These are phyloP conservation scores for Telmatochromis sp. DNA, from an alignment of 2,113 vertebrate species.

Conservation along the genomic window DNA sequence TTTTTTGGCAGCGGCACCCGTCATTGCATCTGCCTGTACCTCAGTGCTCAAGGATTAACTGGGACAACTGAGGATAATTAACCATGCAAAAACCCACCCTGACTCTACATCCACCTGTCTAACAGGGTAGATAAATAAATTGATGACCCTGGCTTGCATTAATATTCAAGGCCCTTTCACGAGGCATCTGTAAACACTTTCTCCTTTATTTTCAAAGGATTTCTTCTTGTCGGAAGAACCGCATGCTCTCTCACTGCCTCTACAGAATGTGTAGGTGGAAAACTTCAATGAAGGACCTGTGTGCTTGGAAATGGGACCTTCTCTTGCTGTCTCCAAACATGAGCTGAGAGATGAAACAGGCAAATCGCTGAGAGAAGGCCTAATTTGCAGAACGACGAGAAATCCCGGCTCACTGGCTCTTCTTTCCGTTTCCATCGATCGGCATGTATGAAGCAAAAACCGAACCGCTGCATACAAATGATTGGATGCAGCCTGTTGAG, in stretches of 20 bases:
- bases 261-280: constrained; percentile 35
- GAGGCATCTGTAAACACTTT: constrained; percentile 16
- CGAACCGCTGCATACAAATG: constrained; percentile 33
- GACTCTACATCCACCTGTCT: constrained; percentile 54
- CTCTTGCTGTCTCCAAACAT: constrained; percentile 38
- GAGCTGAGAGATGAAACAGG: constrained; percentile 41
- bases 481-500: constrained; percentile 17
- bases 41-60: constrained; percentile 55
- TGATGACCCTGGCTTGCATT: constrained; percentile 17
- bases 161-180: constrained; percentile 33
- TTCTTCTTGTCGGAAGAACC: not conserved
- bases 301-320: constrained; percentile 4
- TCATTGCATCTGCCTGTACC: constrained; percentile 56
- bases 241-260: not conserved
- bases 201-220: constrained; percentile 23
- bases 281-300: constrained; percentile 37
- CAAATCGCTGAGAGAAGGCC: constrained; percentile 41
- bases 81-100: constrained; percentile 44
- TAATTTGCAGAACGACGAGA: constrained; percentile 54
- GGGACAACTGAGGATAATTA: constrained; percentile 65
- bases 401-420: constrained; percentile 9
- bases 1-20: constrained; percentile 49
- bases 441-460: constrained; percentile 11
- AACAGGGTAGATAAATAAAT: constrained; percentile 49
- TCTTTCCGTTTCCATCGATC: constrained; percentile 50